Conservation (phyloP, 2,797 vertebrate genomes). For the Podarcis siculus region DNA sequence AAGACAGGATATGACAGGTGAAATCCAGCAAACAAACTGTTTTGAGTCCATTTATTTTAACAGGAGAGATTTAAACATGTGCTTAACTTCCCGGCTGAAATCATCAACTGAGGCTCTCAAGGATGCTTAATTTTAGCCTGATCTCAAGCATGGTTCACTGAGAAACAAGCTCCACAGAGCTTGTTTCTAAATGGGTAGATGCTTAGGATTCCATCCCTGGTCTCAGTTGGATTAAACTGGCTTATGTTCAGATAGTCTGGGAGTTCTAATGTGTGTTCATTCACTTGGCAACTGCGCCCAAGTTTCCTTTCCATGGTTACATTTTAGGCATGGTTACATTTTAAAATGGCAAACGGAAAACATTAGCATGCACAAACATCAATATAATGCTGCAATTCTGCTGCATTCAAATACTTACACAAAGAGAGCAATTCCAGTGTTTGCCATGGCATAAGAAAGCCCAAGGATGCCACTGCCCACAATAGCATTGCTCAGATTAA, state of each 20-base stretch:
- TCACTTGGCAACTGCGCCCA: not conserved
- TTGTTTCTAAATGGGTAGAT: not conserved
- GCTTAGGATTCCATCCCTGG: not conserved
- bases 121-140: not conserved
- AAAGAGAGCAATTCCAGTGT: slow-evolving; percentile 97
- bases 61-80: not conserved
- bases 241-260: not conserved
- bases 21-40: not conserved
- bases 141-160: not conserved
- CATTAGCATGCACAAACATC: not conserved
- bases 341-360: not conserved
- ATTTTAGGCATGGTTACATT: not conserved
- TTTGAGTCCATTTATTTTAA: not conserved
- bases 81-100: not conserved
- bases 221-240: not conserved
- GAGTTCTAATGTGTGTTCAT: not conserved
- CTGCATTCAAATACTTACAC: slow-evolving; percentile 87
- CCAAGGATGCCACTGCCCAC: slow-evolving; percentile 99
- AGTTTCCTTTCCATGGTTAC: too few relatives aligned
- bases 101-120: not conserved
- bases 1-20: not conserved
- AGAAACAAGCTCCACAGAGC: not conserved
- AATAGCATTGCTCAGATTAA: slow-evolving; percentile 99
- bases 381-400: slow-evolving; percentile 32
- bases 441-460: slow-evolving; percentile 98